A percentile compares a stretch with the other conserved stretches of the same genome.
phyloP scores from a whole-genome alignment of 2,797 vertebrate species.

The Sebastes itinus region DNA sequence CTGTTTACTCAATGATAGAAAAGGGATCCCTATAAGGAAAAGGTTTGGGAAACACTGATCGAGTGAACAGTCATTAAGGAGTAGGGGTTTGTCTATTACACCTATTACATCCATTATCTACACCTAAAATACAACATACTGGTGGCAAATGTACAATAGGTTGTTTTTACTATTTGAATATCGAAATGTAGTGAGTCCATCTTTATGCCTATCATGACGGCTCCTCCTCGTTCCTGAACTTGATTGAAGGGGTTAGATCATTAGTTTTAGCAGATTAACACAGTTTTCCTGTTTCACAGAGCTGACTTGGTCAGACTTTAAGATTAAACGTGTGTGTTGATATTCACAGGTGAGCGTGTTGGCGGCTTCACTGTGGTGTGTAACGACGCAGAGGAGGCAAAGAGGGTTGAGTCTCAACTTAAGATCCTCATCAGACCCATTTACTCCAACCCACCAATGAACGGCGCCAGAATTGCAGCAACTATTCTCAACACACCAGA shows the following conservation, averaged over 20 bases:
- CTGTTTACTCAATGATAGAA: no score
- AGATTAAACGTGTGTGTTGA: not conserved
- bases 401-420: constrained; percentile 95
- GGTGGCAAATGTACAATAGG: no score
- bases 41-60: no score
- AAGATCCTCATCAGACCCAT: constrained; percentile 98
- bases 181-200: not conserved
- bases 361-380: constrained; percentile 95
- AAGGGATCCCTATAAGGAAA: no score
- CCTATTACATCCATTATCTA: no score
- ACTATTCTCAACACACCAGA: constrained; percentile 92
- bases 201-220: not conserved
- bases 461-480: constrained; percentile 93
- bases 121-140: no score
- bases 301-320: not conserved
- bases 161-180: no score
- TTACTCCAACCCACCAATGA: constrained; percentile 97
- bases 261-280: not conserved
- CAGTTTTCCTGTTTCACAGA: not conserved
- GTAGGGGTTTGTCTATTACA: not conserved
- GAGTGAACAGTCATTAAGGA: not conserved
- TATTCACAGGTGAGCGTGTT: constrained; percentile 91
- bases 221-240: not conserved
- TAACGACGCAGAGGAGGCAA: constrained; percentile 91
- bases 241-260: not conserved